Percentiles rank a stretch among this genome's conserved stretches.
Conservation (phyloP, 2,888 invertebrate species). For the Hyposoter dolosus region DNA sequence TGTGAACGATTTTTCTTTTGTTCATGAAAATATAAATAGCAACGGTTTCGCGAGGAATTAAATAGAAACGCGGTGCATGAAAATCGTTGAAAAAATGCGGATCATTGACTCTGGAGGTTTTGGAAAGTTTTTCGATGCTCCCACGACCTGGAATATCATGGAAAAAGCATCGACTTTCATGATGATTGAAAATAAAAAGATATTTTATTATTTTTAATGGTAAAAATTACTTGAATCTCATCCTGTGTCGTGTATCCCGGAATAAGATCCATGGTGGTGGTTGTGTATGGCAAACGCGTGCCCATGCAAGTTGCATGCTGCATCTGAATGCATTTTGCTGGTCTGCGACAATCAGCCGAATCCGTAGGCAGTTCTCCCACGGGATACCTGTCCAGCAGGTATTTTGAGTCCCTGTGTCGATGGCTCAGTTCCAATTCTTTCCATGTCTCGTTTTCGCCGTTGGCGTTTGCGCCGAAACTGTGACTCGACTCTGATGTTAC, state of each 20-base stretch:
- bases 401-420: slow-evolving; percentile 77
- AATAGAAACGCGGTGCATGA: no score
- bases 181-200: background rate
- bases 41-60: no score
- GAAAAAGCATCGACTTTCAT: background rate
- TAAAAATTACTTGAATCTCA: slow-evolving; percentile 75
- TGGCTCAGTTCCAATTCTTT: slow-evolving; percentile 74
- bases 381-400: slow-evolving; percentile 78
- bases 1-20: no score
- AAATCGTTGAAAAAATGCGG: no score
- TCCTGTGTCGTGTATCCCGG: slow-evolving; percentile 90
- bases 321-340: slow-evolving; percentile 90
- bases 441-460: slow-evolving; percentile 76
- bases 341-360: slow-evolving; percentile 87
- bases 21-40: no score
- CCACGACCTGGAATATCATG: background rate
- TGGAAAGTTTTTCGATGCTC: background rate
- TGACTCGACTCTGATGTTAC: slow-evolving; percentile 75
- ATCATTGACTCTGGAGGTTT: background rate
- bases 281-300: slow-evolving; percentile 91
- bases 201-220: background rate
- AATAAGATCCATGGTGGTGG: slow-evolving; percentile 91
- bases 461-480: slow-evolving; percentile 73
- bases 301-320: slow-evolving; percentile 90
- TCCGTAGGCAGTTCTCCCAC: slow-evolving; percentile 78